Conservation (phyloP, 2,797 vertebrate species). For the Acipenser ruthenus region DNA sequence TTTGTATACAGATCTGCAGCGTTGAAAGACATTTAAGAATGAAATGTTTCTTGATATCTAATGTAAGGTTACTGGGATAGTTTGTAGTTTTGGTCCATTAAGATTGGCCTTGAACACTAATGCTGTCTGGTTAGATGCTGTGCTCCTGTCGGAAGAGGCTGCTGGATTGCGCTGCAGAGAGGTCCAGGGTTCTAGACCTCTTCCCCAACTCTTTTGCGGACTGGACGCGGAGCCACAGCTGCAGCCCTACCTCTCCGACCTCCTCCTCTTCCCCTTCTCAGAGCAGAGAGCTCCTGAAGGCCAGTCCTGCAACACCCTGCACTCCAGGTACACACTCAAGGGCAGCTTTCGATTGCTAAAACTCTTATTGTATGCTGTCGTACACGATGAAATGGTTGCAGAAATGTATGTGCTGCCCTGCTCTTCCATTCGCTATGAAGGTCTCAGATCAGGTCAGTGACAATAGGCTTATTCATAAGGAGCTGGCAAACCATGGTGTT, state of each 20-base stretch:
- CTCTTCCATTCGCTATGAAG: no score
- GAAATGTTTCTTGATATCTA: no score
- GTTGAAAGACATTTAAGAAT: no score
- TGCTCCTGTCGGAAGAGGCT: slow-evolving; percentile 43
- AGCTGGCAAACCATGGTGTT: not conserved
- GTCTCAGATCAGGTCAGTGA: not conserved
- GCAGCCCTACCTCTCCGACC: not conserved
- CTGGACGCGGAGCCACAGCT: slow-evolving; percentile 14
- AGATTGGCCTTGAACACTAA: no score
- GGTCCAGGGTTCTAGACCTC: slow-evolving; percentile 50
- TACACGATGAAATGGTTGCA: no score
- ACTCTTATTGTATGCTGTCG: no score
- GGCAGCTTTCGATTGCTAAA: no score
- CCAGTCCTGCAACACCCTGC: slow-evolving; percentile 41
- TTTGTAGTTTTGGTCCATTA: no score
- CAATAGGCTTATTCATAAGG: not conserved
- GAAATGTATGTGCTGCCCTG: no score
- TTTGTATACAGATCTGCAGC: no score
- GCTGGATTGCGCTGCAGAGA: slow-evolving; percentile 47
- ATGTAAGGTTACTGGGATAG: no score
- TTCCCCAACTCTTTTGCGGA: slow-evolving; percentile 41
- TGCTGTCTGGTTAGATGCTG: slow-evolving; percentile 28
- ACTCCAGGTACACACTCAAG: slow-evolving; percentile 45
- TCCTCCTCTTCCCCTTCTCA: slow-evolving; percentile 2
- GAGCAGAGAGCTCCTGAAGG: slow-evolving; percentile 15